phyloP scores from a whole-genome alignment of 2,888 invertebrate species.

The Pachycephus smyrnensis region DNA sequence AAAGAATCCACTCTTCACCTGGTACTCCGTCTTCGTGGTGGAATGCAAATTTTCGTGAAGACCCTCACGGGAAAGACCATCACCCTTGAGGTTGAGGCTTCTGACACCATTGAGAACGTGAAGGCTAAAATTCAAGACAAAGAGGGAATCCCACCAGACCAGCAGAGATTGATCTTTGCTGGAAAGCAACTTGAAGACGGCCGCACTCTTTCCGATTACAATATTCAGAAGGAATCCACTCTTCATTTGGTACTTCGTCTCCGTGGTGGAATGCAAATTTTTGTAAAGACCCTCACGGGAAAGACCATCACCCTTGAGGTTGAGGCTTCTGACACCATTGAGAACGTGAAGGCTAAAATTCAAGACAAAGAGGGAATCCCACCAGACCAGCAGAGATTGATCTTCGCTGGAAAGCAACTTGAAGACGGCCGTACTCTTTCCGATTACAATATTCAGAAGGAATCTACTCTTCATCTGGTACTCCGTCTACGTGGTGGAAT shows the following conservation, averaged over 20 bases:
- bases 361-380: constrained; percentile 43
- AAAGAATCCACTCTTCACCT: constrained; percentile 70
- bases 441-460: constrained; percentile 43
- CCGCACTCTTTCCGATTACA: constrained; percentile 25
- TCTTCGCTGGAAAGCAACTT: constrained; percentile 43
- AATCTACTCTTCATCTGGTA: constrained; percentile 40
- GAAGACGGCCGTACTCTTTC: constrained; percentile 41
- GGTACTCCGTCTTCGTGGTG: constrained; percentile 72
- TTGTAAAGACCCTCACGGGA: constrained; percentile 40
- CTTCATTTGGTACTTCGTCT: constrained; percentile 24
- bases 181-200: constrained; percentile 27
- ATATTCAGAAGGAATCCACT: constrained; percentile 27
- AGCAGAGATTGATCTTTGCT: constrained; percentile 26
- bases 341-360: constrained; percentile 42
- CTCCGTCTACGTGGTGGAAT: constrained; percentile 41
- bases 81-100: constrained; percentile 27
- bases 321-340: constrained; percentile 41
- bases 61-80: constrained; percentile 39
- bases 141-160: constrained; percentile 27
- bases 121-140: constrained; percentile 26
- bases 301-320: constrained; percentile 43
- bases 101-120: constrained; percentile 25
- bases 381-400: constrained; percentile 40
- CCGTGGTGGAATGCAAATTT: constrained; percentile 39
- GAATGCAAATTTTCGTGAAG: constrained; percentile 72